These are phyloP conservation scores for Acrocephalus kingi DNA, from an alignment of 2,113 vertebrate species.

Conservation along the genomic window DNA sequence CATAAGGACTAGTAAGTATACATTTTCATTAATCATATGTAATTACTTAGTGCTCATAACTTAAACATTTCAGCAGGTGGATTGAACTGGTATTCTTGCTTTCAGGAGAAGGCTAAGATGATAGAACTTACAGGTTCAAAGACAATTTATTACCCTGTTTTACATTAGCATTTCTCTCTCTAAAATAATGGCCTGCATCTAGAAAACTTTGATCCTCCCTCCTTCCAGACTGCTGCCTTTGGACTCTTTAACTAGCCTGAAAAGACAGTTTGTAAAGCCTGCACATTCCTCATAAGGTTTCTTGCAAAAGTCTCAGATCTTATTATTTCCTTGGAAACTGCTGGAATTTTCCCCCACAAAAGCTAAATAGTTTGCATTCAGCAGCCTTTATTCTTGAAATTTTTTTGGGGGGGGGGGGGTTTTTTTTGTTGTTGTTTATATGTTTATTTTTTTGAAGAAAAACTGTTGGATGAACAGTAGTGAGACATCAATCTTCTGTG, in stretches of 20 bases:
- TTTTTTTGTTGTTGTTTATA: not conserved
- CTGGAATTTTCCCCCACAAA: not conserved
- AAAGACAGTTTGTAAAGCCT: not conserved
- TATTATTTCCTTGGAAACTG: not conserved
- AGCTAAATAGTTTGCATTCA: not conserved
- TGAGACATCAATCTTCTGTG: not conserved
- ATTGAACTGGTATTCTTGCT: not conserved
- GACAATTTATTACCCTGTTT: not conserved
- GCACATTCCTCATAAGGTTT: not conserved
- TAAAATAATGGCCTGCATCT: not conserved
- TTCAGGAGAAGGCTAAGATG: not conserved
- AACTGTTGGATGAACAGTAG: not conserved
- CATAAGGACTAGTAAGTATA: not conserved
- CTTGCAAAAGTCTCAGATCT: not conserved
- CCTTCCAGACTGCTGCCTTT: not conserved
- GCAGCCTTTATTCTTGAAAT: not conserved
- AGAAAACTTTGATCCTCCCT: not conserved
- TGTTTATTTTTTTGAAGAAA: not conserved
- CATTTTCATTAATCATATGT: not conserved
- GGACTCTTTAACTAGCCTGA: not conserved
- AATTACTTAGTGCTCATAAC: not conserved
- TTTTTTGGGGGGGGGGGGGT: not conserved
- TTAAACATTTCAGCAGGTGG: not conserved
- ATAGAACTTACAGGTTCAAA: not conserved
- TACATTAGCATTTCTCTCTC: not conserved